Conservation (phyloP, 2,888 invertebrate genomes). For the Dryomyza anilis region DNA sequence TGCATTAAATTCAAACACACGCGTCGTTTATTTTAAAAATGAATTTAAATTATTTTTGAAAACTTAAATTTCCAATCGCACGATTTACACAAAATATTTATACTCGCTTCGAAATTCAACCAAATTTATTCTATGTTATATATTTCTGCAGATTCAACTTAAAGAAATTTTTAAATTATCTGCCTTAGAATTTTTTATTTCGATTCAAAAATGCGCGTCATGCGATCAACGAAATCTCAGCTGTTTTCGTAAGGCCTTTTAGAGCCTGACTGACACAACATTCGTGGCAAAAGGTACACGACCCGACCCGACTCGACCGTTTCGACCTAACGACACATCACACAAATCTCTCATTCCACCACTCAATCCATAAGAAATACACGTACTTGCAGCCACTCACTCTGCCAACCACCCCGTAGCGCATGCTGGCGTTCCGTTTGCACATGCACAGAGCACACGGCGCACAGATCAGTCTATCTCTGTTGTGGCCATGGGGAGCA, state of each 20-base stretch:
- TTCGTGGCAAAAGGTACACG: slow-evolving; percentile 64
- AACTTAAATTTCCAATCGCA: neutral
- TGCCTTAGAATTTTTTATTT: neutral
- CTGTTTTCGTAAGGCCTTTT: slow-evolving; percentile 63
- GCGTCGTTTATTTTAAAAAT: neutral
- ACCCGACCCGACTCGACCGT: slow-evolving; percentile 64
- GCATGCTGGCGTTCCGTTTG: neutral
- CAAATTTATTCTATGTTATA: slow-evolving; percentile 18
- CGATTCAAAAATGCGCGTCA: slow-evolving; percentile 54
- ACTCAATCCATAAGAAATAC: slow-evolving; percentile 41
- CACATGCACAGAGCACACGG: slow-evolving; percentile 22
- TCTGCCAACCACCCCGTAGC: slow-evolving; percentile 27
- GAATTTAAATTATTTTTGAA: neutral
- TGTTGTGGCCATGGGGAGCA: neutral
- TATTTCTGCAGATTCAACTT: slow-evolving; percentile 22
- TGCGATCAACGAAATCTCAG: slow-evolving; percentile 60
- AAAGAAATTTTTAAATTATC: neutral
- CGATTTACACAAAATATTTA: too few relatives aligned
- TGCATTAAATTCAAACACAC: neutral
- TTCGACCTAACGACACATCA: slow-evolving; percentile 63
- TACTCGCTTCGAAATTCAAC: neutral
- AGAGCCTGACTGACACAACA: slow-evolving; percentile 63
- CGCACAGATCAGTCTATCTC: too few relatives aligned
- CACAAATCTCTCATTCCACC: slow-evolving; percentile 60
- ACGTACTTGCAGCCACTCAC: slow-evolving; percentile 29